phyloP scores from a whole-genome alignment of 2,888 invertebrate species.

The Parnassius orleans region DNA sequence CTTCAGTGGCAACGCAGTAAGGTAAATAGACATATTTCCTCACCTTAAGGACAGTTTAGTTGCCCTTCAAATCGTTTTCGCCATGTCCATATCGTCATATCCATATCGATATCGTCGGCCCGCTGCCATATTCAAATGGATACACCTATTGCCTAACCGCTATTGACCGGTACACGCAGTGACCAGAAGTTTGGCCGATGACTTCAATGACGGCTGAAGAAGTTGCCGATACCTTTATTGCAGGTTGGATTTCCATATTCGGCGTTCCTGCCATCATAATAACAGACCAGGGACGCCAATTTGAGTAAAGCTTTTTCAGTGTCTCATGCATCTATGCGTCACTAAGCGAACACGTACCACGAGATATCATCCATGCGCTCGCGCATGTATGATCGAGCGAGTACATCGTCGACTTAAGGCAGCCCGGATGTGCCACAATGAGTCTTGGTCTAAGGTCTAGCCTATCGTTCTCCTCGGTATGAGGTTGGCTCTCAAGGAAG shows the following conservation, averaged over 20 bases:
- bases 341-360: slow-evolving; percentile 25
- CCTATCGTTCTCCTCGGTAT: slow-evolving; percentile 30
- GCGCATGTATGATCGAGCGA: slow-evolving; percentile 31
- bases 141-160: neutral
- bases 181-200: neutral
- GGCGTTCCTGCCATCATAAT: neutral
- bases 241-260: neutral
- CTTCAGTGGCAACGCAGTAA: neutral
- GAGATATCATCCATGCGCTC: slow-evolving; percentile 28
- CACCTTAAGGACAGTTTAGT: neutral
- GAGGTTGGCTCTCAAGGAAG: slow-evolving; percentile 28
- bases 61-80: too few species aligned
- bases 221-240: neutral
- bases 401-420: slow-evolving; percentile 35
- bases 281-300: neutral
- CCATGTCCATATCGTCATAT: neutral
- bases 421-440: slow-evolving; percentile 37
- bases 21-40: neutral
- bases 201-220: neutral
- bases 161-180: neutral
- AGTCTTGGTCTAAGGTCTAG: slow-evolving; percentile 20
- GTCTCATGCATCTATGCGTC: neutral
- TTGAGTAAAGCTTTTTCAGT: neutral
- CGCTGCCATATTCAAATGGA: neutral
- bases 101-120: neutral